These are phyloP conservation scores for Pecten maximus DNA, from an alignment of 2,888 invertebrate genomes.

Conservation along the genomic window DNA sequence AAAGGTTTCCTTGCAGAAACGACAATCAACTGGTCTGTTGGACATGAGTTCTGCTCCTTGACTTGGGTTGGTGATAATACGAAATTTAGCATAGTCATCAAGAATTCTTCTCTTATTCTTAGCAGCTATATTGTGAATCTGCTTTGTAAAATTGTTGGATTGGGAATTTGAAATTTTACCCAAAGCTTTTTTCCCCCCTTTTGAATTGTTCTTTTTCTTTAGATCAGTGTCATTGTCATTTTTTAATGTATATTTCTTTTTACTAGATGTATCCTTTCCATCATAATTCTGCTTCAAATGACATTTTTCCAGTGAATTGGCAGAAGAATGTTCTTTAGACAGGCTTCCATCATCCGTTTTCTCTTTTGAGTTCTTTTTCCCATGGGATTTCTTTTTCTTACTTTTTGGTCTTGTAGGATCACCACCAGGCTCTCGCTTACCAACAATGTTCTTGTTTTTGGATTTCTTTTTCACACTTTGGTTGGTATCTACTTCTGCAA, in stretches of 20 bases:
- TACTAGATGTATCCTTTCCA: not conserved
- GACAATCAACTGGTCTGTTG: not conserved
- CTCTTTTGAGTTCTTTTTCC: not conserved
- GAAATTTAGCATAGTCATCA: not conserved
- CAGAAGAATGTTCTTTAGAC: not conserved
- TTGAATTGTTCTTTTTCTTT: not conserved
- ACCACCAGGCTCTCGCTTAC: not conserved
- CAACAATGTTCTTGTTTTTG: not conserved
- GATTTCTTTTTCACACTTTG: not conserved
- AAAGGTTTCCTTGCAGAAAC: conserved; percentile 7
- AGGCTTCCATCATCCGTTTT: not conserved
- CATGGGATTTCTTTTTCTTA: not conserved
- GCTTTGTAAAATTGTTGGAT: not conserved
- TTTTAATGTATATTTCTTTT: not conserved
- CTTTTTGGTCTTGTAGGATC: conserved; percentile 38
- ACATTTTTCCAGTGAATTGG: not conserved
- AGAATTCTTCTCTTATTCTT: not conserved
- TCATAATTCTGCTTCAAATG: not conserved
- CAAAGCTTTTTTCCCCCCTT: not conserved
- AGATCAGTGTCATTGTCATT: not conserved
- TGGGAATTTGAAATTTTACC: not conserved
- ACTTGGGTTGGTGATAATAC: not conserved
- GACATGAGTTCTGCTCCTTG: no score
- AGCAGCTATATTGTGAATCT: not conserved
- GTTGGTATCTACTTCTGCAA: not conserved